Conservation (phyloP, 2,888 invertebrate genomes). For the Spicauda simplicius region DNA sequence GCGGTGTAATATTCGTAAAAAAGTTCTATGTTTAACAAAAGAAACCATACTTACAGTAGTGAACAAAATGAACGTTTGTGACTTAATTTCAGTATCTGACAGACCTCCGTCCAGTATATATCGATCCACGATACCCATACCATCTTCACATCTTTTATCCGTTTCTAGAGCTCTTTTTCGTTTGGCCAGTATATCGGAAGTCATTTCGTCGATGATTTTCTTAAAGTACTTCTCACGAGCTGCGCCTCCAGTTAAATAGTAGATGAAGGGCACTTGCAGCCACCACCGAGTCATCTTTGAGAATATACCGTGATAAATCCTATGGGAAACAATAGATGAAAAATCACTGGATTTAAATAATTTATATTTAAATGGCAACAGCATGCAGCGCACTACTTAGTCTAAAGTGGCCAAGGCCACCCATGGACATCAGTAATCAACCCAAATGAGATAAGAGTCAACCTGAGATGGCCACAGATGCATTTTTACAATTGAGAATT, state of each 20-base stretch:
- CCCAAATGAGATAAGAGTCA: no score
- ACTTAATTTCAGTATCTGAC: constrained; percentile 57
- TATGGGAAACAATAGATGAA: constrained; percentile 48
- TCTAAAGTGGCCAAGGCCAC: no score
- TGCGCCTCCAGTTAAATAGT: constrained; percentile 56
- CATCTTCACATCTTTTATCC: constrained; percentile 47
- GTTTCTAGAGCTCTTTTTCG: constrained; percentile 50
- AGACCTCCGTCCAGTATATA: constrained; percentile 59
- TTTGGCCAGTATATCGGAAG: constrained; percentile 55
- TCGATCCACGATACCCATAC: constrained; percentile 62
- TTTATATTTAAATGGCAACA: no score
- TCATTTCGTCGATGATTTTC: constrained; percentile 52
- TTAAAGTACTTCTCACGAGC: constrained; percentile 48
- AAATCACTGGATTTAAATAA: not conserved
- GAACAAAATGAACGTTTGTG: constrained; percentile 62
- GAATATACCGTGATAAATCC: constrained; percentile 62
- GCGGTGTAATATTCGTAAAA: no score
- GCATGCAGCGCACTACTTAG: no score
- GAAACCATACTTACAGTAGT: constrained; percentile 60
- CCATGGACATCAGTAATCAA: no score
- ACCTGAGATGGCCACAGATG: no score
- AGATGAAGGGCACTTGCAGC: constrained; percentile 65
- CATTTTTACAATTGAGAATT: no score
- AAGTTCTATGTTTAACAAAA: not conserved
- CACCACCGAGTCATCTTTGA: constrained; percentile 68